Percentiles rank a stretch among this genome's conserved stretches.
Conservation (phyloP, 2,113 vertebrate species). For the Brachirus orientalis region DNA sequence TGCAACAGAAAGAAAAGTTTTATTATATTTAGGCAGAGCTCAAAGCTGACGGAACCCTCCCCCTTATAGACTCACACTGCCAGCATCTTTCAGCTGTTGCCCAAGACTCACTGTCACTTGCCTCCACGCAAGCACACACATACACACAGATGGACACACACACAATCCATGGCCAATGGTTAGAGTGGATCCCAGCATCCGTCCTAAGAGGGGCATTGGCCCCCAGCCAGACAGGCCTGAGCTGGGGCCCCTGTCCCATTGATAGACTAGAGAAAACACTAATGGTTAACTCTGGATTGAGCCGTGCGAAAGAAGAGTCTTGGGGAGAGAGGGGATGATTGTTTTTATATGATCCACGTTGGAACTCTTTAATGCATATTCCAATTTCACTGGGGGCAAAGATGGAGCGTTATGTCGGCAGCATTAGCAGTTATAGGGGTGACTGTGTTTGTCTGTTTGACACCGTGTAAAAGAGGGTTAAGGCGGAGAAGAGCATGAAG, state of each 20-base stretch:
- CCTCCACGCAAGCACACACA: conserved; percentile 34
- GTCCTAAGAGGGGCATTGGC: conserved; percentile 71
- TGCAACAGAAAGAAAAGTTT: conserved; percentile 20
- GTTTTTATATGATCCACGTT: conserved; percentile 72
- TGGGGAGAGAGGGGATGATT: conserved; percentile 35
- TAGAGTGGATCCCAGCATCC: conserved; percentile 65
- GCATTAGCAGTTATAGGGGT: conserved; percentile 73
- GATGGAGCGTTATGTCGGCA: conserved; percentile 62
- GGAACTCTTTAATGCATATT: conserved; percentile 74
- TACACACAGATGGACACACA: conserved; percentile 23
- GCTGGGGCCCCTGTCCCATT: conserved; percentile 52
- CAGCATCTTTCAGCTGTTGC: conserved; percentile 79
- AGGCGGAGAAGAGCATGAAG: conserved; percentile 28
- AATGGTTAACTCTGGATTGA: conserved; percentile 72
- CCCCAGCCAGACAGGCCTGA: conserved; percentile 62
- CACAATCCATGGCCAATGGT: conserved; percentile 62
- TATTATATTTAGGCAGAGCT: conserved; percentile 51
- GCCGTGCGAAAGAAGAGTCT: conserved; percentile 54
- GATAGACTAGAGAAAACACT: conserved; percentile 67
- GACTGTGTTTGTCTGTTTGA: conserved; percentile 78
- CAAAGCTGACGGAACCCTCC: conserved; percentile 50
- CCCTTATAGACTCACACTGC: conserved; percentile 43
- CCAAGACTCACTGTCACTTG: conserved; percentile 76
- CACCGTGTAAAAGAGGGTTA: conserved; percentile 77
- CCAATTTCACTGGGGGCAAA: conserved; percentile 73